A percentile compares a stretch with the other conserved stretches of the same genome.
phyloP scores from a whole-genome alignment of 2,888 invertebrate genomes.

The Sphaeridia pumilis region DNA sequence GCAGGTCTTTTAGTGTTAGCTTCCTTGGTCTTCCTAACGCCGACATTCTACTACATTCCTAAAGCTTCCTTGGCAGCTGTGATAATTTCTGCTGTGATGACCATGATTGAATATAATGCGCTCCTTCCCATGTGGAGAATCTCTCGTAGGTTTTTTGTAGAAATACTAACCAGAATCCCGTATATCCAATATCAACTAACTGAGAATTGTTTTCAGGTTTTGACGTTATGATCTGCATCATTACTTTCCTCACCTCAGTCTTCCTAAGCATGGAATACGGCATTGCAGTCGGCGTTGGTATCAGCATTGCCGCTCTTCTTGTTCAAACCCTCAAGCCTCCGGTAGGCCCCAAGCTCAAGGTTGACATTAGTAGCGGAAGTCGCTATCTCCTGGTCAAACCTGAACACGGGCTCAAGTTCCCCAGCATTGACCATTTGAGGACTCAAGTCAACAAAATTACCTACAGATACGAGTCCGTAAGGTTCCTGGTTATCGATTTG shows the following conservation, averaged over 20 bases:
- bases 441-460: conserved; percentile 25
- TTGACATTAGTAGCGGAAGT: conserved; percentile 7
- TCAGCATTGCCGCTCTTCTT: conserved; percentile 52
- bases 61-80: conserved; percentile 82
- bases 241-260: conserved; percentile 57
- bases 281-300: conserved; percentile 51
- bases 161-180: too few relatives aligned
- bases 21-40: conserved; percentile 72
- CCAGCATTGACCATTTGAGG: conserved; percentile 29
- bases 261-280: conserved; percentile 58
- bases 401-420: conserved; percentile 25
- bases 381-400: conserved; percentile 25
- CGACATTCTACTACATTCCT: conserved; percentile 79
- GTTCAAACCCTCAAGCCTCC: conserved; percentile 53
- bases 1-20: conserved; percentile 62
- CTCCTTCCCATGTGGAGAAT: conserved; percentile 30
- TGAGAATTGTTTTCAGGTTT: conserved; percentile 53
- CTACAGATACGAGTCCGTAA: conserved; percentile 19
- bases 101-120: conserved; percentile 66
- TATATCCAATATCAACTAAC: too few relatives aligned
- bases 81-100: conserved; percentile 77
- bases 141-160: conserved; percentile 29
- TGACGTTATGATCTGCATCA: conserved; percentile 54
- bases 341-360: conserved; percentile 4
- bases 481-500: conserved; percentile 23